Evolutionary conservation across 2,113 vertebrate genomes (phyloP), one percentile per base, ranked within the genome.

Genomic region (Phylloscopus trochiloides): DNA sequence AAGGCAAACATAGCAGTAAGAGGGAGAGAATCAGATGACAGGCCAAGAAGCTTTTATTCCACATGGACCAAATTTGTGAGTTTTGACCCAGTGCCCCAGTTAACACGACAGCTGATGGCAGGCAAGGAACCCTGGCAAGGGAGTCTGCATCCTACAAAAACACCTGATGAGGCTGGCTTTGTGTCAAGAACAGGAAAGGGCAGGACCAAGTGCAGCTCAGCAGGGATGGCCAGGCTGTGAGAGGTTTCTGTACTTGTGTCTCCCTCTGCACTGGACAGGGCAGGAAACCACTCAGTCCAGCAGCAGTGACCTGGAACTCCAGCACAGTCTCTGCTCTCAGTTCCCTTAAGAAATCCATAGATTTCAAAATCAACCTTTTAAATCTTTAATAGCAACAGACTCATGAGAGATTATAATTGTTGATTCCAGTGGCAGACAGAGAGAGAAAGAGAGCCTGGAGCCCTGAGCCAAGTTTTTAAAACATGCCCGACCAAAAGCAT

Each of bases 391-490:
- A 86, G 71, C 81, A 76, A 63, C 43, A 42, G 93, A 57, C 72
- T 94, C 63, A 18, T 22, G 61, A 95, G 84, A 73, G 24, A 74
- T 76, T 83, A 38, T 74, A 72, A 86, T 63, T 86, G 72, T 90
- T 90, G 78, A 80, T 90, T 96, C 55, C 43, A 80, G 20, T 31
- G 54, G 32, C 63, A 86, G 73, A 70, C 57, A 74, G 68, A 40
- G 54, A 85, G 74, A 55, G 43, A 54, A 48, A 62, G 31, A 52
- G 31, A 72, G 32, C 90, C 72, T 84, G 92, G 55, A 92, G 90
- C 59, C 86, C 36, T 22, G 63, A 91, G 73, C 87, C 86, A 95
- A 71, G 68, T 71, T 75, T 80, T 83, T 67, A 83, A 96, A 96
- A 84, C 47, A 63, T 0, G 0, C n/a, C 59, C 0, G 1, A 86